phyloP scores from a whole-genome alignment of 2,888 invertebrate species.

The Chloroclystis v-ata region DNA sequence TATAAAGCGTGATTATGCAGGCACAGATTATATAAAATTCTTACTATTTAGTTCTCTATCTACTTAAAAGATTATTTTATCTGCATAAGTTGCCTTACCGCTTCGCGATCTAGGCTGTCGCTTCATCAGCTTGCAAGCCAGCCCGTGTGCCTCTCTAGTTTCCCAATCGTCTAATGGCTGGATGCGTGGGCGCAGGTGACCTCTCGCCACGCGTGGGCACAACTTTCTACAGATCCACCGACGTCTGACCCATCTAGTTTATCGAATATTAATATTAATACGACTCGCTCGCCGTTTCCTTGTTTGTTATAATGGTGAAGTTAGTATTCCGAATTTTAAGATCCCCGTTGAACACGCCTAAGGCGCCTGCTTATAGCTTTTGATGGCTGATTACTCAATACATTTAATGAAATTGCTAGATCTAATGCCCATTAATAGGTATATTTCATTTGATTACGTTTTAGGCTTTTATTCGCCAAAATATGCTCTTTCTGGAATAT shows the following conservation, averaged over 20 bases:
- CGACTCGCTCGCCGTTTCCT: conserved; percentile 25
- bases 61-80: too few relatives aligned
- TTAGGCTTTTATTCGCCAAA: too few relatives aligned
- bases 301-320: conserved; percentile 13
- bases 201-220: conserved; percentile 66
- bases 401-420: too few relatives aligned
- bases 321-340: neutral
- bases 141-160: conserved; percentile 28
- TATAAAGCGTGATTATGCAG: too few relatives aligned
- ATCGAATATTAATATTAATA: conserved; percentile 30
- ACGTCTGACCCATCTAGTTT: conserved; percentile 41
- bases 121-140: conserved; percentile 10
- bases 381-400: too few relatives aligned
- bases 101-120: conserved; percentile 9
- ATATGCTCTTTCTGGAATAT: too few relatives aligned
- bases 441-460: too few relatives aligned
- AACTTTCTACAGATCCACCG: conserved; percentile 56
- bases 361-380: neutral
- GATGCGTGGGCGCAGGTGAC: conserved; percentile 62
- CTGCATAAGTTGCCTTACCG: too few relatives aligned
- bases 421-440: too few relatives aligned
- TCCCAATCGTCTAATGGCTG: conserved; percentile 48
- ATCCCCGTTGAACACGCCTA: neutral
- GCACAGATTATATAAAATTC: too few relatives aligned
- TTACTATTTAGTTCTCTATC: too few relatives aligned